Percentiles rank a stretch among this genome's conserved stretches.
phyloP scores from a whole-genome alignment of 2,113 vertebrate species.

The Phyllostomus hastatus region DNA sequence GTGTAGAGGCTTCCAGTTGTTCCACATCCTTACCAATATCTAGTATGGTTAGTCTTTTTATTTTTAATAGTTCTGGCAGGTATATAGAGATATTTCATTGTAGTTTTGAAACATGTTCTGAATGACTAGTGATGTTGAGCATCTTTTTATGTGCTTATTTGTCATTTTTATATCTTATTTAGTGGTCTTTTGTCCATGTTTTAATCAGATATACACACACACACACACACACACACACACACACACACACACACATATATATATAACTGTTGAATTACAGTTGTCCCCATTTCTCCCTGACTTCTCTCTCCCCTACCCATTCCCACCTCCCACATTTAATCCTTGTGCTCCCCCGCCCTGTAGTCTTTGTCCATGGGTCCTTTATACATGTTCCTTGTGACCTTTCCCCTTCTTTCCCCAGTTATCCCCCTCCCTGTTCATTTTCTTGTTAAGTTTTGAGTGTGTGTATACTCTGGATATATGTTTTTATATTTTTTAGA shows the following conservation, averaged over 20 bases:
- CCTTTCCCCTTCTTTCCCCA: too few relatives aligned
- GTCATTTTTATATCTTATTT: neutral
- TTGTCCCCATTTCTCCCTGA: too few relatives aligned
- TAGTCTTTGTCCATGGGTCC: too few relatives aligned
- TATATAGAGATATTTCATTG: neutral
- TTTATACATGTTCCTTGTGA: too few relatives aligned
- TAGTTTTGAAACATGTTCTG: neutral
- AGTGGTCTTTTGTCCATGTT: neutral
- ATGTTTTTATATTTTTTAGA: neutral
- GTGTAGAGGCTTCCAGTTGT: neutral
- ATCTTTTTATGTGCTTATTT: neutral
- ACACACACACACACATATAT: too few relatives aligned
- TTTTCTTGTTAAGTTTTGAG: constrained; percentile 28
- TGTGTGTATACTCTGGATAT: neutral
- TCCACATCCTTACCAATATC: neutral
- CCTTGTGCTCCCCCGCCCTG: too few relatives aligned
- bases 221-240: too few relatives aligned
- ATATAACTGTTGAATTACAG: too few relatives aligned
- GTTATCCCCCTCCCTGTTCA: neutral
- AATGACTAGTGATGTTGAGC: neutral
- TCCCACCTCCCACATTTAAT: too few relatives aligned
- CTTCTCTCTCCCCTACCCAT: too few relatives aligned
- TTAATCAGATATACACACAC: neutral
- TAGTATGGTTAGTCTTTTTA: neutral
- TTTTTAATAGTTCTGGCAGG: neutral